phyloP scores from a whole-genome alignment of 2,797 vertebrate species.

The Nannoperca obscura region DNA sequence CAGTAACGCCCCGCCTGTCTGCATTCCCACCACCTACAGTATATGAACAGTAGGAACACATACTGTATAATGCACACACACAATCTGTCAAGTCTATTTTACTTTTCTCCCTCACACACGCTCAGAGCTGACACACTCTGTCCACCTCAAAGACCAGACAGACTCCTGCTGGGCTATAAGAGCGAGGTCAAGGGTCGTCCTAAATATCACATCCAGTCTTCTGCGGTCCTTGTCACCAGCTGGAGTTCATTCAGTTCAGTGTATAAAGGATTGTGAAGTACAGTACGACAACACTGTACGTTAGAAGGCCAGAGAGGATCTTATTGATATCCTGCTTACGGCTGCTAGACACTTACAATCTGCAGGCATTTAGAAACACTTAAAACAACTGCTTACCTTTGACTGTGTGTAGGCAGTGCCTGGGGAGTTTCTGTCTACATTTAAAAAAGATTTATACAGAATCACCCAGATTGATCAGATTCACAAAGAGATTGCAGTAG shows the following conservation, averaged over 20 bases:
- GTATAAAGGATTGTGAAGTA: slow-evolving; percentile 1
- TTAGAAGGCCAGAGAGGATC: neutral
- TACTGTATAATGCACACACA: slow-evolving; percentile 15
- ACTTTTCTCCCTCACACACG: slow-evolving; percentile 33
- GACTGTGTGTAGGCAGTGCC: neutral
- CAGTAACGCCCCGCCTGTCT: slow-evolving; percentile 19
- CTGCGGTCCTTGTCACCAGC: slow-evolving; percentile 12
- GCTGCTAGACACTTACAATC: neutral
- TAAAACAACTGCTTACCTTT: neutral
- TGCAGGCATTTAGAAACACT: neutral
- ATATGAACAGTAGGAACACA: neutral
- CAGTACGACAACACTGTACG: neutral
- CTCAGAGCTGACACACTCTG: slow-evolving; percentile 55
- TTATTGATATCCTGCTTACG: neutral
- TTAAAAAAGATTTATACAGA: neutral
- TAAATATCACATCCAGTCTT: slow-evolving; percentile 52
- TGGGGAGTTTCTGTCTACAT: neutral
- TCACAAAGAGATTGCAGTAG: neutral
- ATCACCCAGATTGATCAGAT: neutral
- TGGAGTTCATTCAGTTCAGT: slow-evolving; percentile 26
- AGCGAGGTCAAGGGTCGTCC: slow-evolving; percentile 43
- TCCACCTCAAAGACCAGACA: slow-evolving; percentile 46
- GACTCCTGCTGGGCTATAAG: slow-evolving; percentile 49
- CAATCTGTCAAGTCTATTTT: slow-evolving; percentile 47
- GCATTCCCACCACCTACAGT: neutral